Base-by-base conservation (phyloP, 2,797 vertebrate species). In the Coregonus ussuriensis region DNA sequence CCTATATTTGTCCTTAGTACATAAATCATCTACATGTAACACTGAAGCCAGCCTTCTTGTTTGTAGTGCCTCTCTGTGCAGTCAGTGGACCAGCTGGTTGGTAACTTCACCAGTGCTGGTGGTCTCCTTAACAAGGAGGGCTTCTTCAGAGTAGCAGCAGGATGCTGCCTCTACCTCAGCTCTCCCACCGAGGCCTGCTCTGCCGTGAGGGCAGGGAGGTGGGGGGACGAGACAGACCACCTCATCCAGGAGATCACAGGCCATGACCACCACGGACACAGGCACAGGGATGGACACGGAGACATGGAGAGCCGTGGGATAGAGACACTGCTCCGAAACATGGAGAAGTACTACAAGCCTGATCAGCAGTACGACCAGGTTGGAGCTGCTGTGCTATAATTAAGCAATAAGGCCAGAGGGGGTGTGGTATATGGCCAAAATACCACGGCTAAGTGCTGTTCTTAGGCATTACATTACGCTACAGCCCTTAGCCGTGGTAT, bases 131-230 rank as follows among this genome's bases (percentile, higher is more conserved):
- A 75, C n/a, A 77, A 78, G n/a, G 83, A 93, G 16, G 90, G 87
- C 71, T 94, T 94, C 80, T 74, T 89, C 13, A 74, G 47, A 21
- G 15, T 94, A 0, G 87, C 91, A 1, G 82, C 90, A 0, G 92
- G 92, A 7, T 85, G 80, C 16, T 15, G 91, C 78, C 84, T 94
- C 35, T 94, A 91, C 85, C 91, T 95, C 7, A 79, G 81, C 0
- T 78, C 90, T 9, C 92, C 94, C 0, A 31, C 0, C 5, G 65
- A 74, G 79, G 91, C 87, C 74, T 95, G 95, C 72, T 6, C 4
- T 0, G 87, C 87, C 0, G 53, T 84, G 1, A 73, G 2, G 0
- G 82, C 85, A 52, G 92, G 88, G n/a, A 83, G 1, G 29, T 95
- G 94, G 95, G 77, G 59, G 14, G 71, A 86, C 47, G 91, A 92